A percentile compares a stretch with the other conserved stretches of the same genome.
Conservation (phyloP, 2,797 vertebrate species). For the Pseudochirops corinnae region DNA sequence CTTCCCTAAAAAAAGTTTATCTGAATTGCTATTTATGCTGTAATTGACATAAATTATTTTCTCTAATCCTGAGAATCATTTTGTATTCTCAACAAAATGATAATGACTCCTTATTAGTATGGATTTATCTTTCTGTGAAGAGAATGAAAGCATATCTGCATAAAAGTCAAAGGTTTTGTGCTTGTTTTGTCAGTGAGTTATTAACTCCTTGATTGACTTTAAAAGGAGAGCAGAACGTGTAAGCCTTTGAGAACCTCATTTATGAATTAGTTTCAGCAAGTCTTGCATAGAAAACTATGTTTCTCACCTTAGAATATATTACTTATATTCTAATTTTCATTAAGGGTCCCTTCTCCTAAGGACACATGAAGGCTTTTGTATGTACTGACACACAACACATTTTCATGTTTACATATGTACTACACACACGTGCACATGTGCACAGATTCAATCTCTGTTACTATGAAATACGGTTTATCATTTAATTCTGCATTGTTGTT, state of each 20-base stretch:
- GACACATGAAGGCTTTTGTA: no score
- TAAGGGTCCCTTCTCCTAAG: background rate
- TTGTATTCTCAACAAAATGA: background rate
- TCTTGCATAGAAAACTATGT: background rate
- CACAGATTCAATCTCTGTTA: background rate
- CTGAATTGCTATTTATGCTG: background rate
- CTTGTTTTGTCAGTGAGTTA: background rate
- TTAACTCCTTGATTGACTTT: background rate
- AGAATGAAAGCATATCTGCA: background rate
- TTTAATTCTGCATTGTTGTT: background rate
- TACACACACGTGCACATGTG: background rate
- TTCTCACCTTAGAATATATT: background rate
- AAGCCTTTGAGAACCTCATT: background rate
- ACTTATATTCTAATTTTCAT: background rate
- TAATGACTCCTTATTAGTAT: background rate
- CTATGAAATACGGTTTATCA: background rate
- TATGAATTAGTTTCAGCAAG: background rate
- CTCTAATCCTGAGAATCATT: background rate
- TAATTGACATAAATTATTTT: background rate
- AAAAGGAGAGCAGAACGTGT: background rate
- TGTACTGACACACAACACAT: background rate
- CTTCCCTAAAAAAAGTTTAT: background rate
- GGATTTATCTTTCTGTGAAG: background rate
- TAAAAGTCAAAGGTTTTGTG: background rate
- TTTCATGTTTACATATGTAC: background rate